phyloP scores from a whole-genome alignment of 1,140 invertebrate genomes.

The Drosophila novamexicana region DNA sequence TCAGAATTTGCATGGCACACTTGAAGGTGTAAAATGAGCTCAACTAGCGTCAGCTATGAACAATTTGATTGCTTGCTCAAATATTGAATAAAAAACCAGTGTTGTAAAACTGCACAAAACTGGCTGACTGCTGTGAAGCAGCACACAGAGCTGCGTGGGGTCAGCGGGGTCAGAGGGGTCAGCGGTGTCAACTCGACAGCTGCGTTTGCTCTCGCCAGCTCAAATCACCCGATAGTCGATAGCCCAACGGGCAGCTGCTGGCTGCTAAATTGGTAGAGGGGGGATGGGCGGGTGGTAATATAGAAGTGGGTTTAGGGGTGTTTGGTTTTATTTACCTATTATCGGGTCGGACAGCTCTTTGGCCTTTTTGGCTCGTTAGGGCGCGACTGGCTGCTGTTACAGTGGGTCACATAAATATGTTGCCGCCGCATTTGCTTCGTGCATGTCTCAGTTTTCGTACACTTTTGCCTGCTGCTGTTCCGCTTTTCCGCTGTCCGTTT shows the following conservation, averaged over 20 bases:
- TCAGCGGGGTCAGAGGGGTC: not conserved
- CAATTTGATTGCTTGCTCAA: constrained; percentile 13
- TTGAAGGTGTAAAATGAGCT: constrained; percentile 8
- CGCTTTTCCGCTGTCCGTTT: constrained; percentile 22
- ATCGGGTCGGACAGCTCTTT: constrained; percentile 34
- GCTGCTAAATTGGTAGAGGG: not conserved
- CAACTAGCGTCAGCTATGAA: constrained; percentile 2
- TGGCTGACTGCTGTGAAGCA: constrained; percentile 6
- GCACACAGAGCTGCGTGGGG: not conserved
- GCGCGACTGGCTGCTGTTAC: constrained; percentile 10
- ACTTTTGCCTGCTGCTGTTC: constrained; percentile 18
- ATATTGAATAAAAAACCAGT: constrained; percentile 26
- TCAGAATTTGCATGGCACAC: not conserved
- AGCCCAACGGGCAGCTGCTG: not conserved
- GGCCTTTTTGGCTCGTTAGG: constrained; percentile 25
- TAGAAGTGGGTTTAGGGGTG: too few species aligned
- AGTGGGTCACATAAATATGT: constrained; percentile 23
- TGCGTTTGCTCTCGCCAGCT: constrained; percentile 33
- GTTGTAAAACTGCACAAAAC: constrained; percentile 11
- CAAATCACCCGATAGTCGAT: constrained; percentile 23
- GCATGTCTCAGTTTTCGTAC: not conserved
- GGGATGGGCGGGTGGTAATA: too few species aligned
- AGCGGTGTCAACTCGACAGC: constrained; percentile 12
- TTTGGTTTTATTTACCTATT: constrained; percentile 44
- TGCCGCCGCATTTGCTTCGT: not conserved